Conservation (phyloP, 2,888 invertebrate genomes). For the Apodemia mormo region DNA sequence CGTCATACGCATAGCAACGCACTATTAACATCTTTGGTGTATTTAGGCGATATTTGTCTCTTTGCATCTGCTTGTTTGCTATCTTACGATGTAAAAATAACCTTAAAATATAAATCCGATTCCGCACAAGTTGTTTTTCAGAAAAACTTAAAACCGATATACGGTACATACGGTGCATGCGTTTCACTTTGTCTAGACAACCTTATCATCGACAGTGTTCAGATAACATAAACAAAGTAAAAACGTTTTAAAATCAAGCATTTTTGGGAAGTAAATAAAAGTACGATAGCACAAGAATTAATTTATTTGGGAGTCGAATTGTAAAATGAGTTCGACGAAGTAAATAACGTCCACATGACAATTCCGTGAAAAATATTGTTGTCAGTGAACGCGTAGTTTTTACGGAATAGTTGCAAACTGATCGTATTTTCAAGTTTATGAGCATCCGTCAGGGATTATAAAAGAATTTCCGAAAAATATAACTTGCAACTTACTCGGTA, state of each 20-base stretch:
- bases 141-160: too few species aligned
- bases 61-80: too few species aligned
- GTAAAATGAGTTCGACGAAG: background rate
- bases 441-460: background rate
- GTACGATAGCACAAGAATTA: background rate
- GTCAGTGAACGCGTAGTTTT: background rate
- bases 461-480: background rate
- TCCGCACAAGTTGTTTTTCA: too few species aligned
- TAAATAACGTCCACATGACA: background rate
- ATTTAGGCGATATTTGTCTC: too few species aligned
- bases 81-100: too few species aligned
- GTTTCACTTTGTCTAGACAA: too few species aligned
- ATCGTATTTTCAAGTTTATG: background rate
- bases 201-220: background rate
- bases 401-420: background rate
- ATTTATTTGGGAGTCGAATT: background rate
- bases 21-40: too few species aligned
- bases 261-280: background rate
- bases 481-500: background rate
- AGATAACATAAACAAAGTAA: too few species aligned
- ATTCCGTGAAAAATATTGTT: constrained; percentile 2
- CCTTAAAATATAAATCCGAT: too few species aligned
- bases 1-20: too few species aligned
- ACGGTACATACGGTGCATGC: too few species aligned
- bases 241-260: background rate